Conservation (phyloP, 37 sponge, comb jelly and placozoan genomes). For the Ianthella basta region DNA sequence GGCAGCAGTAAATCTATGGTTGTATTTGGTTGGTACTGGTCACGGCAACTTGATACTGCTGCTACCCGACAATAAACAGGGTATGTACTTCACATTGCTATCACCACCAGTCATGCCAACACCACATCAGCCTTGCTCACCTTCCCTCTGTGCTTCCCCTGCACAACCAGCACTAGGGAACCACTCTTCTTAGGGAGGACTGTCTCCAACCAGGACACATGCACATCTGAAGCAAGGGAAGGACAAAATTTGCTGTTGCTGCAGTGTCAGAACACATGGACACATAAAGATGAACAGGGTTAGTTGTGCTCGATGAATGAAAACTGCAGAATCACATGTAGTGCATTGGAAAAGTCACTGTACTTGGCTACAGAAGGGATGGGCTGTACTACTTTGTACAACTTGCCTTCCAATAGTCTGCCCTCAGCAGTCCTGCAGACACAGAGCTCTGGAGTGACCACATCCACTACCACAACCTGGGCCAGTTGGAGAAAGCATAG, state of each 20-base stretch:
- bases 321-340: background rate
- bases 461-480: constrained; percentile 87
- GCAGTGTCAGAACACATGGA: background rate
- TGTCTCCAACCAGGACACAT: constrained; percentile 78
- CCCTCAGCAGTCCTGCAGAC: constrained; percentile 82
- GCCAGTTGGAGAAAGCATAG: background rate
- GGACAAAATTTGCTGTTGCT: background rate
- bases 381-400: no score
- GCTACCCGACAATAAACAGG: background rate
- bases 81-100: background rate
- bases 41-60: no score
- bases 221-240: constrained; percentile 41
- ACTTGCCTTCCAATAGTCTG: constrained; percentile 76
- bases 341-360: no score
- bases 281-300: background rate
- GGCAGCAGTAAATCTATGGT: no score
- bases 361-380: no score
- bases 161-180: constrained; percentile 48
- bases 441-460: constrained; percentile 71
- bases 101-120: background rate
- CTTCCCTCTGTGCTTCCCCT: constrained; percentile 60
- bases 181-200: constrained; percentile 56
- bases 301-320: background rate
- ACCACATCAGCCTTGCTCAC: no score
- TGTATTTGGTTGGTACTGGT: no score